These are phyloP conservation scores for Notiomystis cincta DNA, from an alignment of 2,113 vertebrate species.

Conservation along the genomic window DNA sequence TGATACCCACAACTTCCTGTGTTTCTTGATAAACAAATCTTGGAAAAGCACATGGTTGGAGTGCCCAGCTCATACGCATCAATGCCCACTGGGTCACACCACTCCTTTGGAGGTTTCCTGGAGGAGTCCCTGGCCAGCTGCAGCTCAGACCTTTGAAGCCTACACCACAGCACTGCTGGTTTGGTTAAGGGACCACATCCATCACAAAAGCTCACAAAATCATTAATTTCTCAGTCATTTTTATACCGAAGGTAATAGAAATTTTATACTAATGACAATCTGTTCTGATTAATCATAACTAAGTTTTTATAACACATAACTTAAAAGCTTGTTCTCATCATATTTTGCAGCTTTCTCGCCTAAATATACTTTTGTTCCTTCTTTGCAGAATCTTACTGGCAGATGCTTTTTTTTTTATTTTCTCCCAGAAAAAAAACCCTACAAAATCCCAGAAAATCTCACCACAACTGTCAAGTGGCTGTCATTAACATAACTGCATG, in stretches of 20 bases:
- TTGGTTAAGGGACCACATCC: neutral
- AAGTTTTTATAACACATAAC: neutral
- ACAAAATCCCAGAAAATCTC: neutral
- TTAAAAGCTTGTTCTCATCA: neutral
- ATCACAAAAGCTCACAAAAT: neutral
- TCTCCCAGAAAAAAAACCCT: neutral
- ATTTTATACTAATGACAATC: neutral
- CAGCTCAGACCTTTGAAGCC: neutral
- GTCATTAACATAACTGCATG: neutral
- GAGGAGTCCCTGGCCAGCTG: no score
- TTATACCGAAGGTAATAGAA: neutral
- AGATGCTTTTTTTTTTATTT: neutral
- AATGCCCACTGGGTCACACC: no score
- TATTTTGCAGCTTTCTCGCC: neutral
- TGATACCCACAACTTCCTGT: neutral
- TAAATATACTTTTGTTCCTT: neutral
- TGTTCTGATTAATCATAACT: neutral
- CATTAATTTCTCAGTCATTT: neutral
- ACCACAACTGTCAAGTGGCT: neutral
- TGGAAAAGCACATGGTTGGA: neutral
- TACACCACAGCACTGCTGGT: neutral
- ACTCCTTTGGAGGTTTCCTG: neutral
- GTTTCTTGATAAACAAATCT: neutral
- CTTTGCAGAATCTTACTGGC: neutral
- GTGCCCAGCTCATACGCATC: neutral